Evolutionary conservation across 2,113 vertebrate species (phyloP).

Genomic region (Serilophus lunatus): DNA sequence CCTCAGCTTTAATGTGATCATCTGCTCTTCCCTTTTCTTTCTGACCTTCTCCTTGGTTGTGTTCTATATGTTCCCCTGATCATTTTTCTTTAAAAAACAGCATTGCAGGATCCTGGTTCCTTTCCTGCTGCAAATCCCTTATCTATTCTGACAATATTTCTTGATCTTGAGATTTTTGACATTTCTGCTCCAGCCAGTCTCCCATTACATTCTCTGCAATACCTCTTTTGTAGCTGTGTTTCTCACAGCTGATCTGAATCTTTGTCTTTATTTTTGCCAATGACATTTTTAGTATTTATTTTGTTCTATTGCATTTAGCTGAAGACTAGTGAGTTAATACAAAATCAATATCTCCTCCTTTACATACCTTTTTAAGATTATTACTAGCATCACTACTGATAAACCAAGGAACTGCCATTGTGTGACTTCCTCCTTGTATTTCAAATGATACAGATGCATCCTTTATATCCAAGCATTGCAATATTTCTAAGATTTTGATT

Average conservation of each 20-base stretch:
- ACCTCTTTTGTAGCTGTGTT: background rate
- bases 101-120: background rate
- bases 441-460: background rate
- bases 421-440: background rate
- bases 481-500: background rate
- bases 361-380: background rate
- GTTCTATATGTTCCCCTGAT: background rate
- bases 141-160: background rate
- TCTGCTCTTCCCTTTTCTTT: background rate
- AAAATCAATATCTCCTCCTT: background rate
- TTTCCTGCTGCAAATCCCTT: background rate
- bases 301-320: background rate
- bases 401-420: background rate
- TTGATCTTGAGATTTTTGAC: background rate
- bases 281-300: background rate
- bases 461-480: background rate
- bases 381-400: background rate
- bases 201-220: fast-evolving
- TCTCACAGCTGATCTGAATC: background rate
- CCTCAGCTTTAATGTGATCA: background rate
- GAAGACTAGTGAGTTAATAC: background rate
- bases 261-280: background rate
- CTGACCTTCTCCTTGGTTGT: background rate
- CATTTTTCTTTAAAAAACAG: background rate
- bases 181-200: background rate